These are phyloP conservation scores for Nomada goodeniana DNA, from an alignment of 2,888 invertebrate species.

Conservation along the genomic window DNA sequence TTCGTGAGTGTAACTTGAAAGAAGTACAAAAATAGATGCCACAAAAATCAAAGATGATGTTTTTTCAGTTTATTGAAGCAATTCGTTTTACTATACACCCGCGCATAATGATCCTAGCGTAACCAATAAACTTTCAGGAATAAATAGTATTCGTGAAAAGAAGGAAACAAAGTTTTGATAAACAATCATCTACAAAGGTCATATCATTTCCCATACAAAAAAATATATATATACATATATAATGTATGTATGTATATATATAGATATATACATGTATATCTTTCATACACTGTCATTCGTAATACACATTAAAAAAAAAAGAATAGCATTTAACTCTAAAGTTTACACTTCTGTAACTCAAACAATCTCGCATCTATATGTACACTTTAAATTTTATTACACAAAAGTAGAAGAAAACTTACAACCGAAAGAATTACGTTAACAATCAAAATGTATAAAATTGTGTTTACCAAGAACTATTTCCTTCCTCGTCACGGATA, in stretches of 20 bases:
- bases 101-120: conserved; percentile 31
- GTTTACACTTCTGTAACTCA: conserved; percentile 46
- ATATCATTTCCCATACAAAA: conserved; percentile 25
- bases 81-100: conserved; percentile 45
- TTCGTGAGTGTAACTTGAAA: conserved; percentile 51
- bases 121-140: conserved; percentile 10
- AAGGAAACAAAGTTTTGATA: conserved; percentile 9
- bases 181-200: conserved; percentile 11
- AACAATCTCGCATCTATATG: conserved; percentile 18
- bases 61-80: conserved; percentile 40
- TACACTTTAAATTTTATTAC: conserved; percentile 19
- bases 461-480: conserved; percentile 3
- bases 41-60: conserved; percentile 41
- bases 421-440: conserved; percentile 8
- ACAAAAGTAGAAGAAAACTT: conserved; percentile 20
- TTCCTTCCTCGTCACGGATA: conserved; percentile 24
- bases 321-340: conserved; percentile 30
- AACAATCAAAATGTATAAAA: conserved; percentile 20
- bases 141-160: conserved; percentile 14
- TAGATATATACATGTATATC: conserved; percentile 30
- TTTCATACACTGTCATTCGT: conserved; percentile 7
- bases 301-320: conserved; percentile 25
- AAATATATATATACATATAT: conserved; percentile 25
- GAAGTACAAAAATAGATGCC: conserved; percentile 53
- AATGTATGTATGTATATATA: conserved; percentile 16